These are phyloP conservation scores for Onychostoma macrolepis DNA, from an alignment of 2,113 vertebrate species.

Conservation along the genomic window DNA sequence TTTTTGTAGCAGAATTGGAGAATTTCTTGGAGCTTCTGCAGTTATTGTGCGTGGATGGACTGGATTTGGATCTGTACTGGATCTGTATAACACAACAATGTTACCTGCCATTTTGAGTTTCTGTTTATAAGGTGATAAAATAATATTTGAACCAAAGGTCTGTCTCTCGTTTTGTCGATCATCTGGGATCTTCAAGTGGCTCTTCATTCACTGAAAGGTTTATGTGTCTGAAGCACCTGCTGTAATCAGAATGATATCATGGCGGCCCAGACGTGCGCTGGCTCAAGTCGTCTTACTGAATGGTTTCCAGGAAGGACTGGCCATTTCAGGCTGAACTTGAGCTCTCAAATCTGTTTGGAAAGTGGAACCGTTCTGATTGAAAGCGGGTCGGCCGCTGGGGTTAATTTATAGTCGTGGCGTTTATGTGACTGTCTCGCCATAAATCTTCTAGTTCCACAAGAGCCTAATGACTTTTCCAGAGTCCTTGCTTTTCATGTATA, in stretches of 20 bases:
- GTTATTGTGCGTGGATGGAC: neutral
- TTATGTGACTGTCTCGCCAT: constrained; percentile 54
- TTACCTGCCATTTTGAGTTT: neutral
- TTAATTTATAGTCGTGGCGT: constrained; percentile 61
- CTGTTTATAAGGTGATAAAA: constrained; percentile 17
- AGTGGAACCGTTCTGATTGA: constrained; percentile 21
- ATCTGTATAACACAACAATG: neutral
- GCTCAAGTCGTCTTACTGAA: neutral
- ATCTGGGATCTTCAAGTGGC: neutral
- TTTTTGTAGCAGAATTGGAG: neutral
- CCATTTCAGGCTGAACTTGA: constrained; percentile 37
- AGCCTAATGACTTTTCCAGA: constrained; percentile 62
- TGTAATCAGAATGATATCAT: constrained; percentile 6
- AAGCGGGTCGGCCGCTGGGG: constrained; percentile 37
- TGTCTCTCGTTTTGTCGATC: constrained; percentile 14
- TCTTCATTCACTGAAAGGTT: neutral
- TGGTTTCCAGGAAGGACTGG: constrained; percentile 12
- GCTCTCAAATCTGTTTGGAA: constrained; percentile 51
- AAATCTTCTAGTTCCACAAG: constrained; percentile 55
- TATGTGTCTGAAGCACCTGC: constrained; percentile 29
- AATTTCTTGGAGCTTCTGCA: neutral
- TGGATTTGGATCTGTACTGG: neutral
- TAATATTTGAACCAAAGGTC: constrained; percentile 10
- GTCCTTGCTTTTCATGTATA: constrained; percentile 34
- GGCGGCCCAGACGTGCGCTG: constrained; percentile 20